Conservation (phyloP, 1,140 invertebrate species). For the Pteromalus puparum region DNA sequence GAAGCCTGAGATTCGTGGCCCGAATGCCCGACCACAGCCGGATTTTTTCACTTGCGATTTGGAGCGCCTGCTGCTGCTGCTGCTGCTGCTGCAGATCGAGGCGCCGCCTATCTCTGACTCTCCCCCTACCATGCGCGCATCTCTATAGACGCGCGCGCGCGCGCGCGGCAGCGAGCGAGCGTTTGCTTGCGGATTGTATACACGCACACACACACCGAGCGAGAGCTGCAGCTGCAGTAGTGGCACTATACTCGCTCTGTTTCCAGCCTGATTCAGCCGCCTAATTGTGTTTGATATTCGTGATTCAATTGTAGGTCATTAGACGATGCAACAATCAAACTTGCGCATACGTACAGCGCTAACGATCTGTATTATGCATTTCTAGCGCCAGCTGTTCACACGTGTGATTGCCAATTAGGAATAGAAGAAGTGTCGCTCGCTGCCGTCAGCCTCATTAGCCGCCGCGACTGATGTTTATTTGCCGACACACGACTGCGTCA, state of each 20-base stretch:
- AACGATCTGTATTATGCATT: slow-evolving; percentile 37
- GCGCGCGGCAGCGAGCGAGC: too few species aligned
- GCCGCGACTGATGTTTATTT: too few species aligned
- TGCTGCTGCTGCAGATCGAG: neutral
- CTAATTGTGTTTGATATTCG: slow-evolving; percentile 47
- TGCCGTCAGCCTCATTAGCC: neutral
- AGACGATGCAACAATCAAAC: slow-evolving; percentile 39
- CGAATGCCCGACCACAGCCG: slow-evolving; percentile 14
- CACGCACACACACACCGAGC: too few species aligned
- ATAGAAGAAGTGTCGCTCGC: neutral
- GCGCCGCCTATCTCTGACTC: neutral
- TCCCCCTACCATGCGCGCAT: too few species aligned
- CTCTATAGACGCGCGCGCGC: too few species aligned
- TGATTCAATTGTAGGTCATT: slow-evolving; percentile 40
- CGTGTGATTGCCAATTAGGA: neutral
- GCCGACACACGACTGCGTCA: too few species aligned
- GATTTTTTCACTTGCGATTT: slow-evolving; percentile 26
- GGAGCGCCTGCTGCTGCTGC: neutral
- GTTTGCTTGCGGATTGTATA: neutral
- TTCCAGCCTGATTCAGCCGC: neutral
- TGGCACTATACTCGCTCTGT: neutral
- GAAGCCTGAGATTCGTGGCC: neutral
- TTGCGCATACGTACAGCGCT: neutral
- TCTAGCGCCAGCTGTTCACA: neutral
- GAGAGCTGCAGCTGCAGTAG: neutral